These are phyloP conservation scores for Lapara coniferarum DNA, from an alignment of 2,888 invertebrate genomes.

Conservation along the genomic window DNA sequence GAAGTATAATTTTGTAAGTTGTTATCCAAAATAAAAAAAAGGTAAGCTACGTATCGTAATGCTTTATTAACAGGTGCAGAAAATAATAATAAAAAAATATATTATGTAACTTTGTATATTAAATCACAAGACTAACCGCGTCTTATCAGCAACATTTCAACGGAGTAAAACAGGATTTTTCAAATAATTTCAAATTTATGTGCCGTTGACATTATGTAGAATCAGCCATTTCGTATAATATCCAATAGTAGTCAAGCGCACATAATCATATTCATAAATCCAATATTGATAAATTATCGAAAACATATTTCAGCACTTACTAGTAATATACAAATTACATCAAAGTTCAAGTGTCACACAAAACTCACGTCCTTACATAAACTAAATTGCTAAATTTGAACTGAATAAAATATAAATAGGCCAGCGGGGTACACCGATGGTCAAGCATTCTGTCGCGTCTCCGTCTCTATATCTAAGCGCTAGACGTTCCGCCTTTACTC, in stretches of 20 bases:
- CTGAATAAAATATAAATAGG: slow-evolving; percentile 32
- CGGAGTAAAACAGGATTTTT: too few relatives aligned
- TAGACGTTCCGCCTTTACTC: slow-evolving; percentile 26
- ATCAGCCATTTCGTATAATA: background rate
- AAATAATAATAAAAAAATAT: slow-evolving; percentile 54
- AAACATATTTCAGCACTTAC: background rate
- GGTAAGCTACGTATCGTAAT: slow-evolving; percentile 40
- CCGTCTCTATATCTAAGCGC: background rate
- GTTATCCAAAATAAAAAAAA: slow-evolving; percentile 5
- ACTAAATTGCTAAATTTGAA: slow-evolving; percentile 32
- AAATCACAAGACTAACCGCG: slow-evolving; percentile 48
- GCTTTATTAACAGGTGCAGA: slow-evolving; percentile 71
- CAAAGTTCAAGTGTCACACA: slow-evolving; percentile 25
- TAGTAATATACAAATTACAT: slow-evolving; percentile 27
- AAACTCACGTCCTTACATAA: background rate
- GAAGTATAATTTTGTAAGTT: background rate
- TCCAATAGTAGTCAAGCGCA: background rate
- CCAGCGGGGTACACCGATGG: slow-evolving; percentile 27
- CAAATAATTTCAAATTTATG: background rate
- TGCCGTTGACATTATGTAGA: background rate
- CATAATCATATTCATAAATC: background rate
- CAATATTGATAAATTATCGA: background rate
- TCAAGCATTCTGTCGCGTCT: background rate
- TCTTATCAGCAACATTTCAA: background rate
- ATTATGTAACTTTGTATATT: slow-evolving; percentile 59